Conservation (phyloP, 1,140 invertebrate species). For the Amyelois transitella region DNA sequence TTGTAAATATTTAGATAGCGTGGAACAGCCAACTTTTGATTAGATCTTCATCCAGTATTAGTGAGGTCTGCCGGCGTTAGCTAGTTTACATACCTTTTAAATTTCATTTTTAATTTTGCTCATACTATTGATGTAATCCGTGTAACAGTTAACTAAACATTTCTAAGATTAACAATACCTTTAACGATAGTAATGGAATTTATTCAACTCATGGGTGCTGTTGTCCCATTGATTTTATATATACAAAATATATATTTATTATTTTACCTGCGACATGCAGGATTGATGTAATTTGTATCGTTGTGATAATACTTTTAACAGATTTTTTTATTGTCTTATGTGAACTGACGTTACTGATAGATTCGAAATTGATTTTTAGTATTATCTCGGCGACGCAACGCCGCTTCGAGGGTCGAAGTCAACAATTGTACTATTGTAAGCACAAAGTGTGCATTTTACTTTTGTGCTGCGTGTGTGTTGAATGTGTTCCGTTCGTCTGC, state of each 20-base stretch:
- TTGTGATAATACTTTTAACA: conserved; percentile 5
- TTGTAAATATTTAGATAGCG: conserved; percentile 62
- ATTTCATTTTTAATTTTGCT: conserved; percentile 10
- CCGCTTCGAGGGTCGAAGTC: conserved; percentile 28
- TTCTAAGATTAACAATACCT: not conserved
- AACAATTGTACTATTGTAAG: conserved; percentile 45
- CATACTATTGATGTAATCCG: not conserved
- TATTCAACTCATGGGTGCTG: conserved; percentile 8
- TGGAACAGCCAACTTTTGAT: conserved; percentile 28
- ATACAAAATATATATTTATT: not conserved
- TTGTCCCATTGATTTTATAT: not conserved
- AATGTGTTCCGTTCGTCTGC: not conserved
- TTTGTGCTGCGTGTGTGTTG: conserved; percentile 10
- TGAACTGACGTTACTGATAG: conserved; percentile 55
- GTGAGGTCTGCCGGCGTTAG: conserved; percentile 41
- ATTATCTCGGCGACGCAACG: conserved; percentile 36
- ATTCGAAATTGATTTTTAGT: conserved; percentile 68
- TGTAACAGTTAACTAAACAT: not conserved
- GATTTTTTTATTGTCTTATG: conserved; percentile 14
- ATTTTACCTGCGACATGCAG: conserved; percentile 4
- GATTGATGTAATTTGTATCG: conserved; percentile 1
- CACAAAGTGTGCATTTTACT: conserved; percentile 54
- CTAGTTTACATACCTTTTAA: conserved; percentile 32
- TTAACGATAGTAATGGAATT: conserved; percentile 2
- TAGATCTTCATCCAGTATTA: conserved; percentile 56